phyloP scores from a whole-genome alignment of 1,140 invertebrate species.

The Pogonus chalceus region DNA sequence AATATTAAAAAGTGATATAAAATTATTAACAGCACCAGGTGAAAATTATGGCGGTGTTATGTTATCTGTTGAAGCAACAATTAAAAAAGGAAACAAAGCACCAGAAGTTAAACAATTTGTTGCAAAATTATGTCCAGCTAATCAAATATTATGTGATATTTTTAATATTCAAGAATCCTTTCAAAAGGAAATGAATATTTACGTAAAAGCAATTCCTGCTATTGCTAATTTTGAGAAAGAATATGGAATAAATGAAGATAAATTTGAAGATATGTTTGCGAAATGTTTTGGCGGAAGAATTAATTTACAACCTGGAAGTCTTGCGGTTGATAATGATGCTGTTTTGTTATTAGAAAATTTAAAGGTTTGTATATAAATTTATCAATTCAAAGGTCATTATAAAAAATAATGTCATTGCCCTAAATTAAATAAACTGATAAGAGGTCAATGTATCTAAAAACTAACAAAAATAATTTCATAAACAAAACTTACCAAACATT shows the following conservation, averaged over 20 bases:
- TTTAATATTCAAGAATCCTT: constrained; percentile 43
- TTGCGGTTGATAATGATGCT: constrained; percentile 37
- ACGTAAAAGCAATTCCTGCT: constrained; percentile 33
- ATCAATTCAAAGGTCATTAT: too few relatives aligned
- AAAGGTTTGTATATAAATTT: too few relatives aligned
- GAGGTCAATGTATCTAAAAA: too few relatives aligned
- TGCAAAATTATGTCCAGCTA: constrained; percentile 40
- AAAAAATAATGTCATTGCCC: too few relatives aligned
- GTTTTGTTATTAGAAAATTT: constrained; percentile 42
- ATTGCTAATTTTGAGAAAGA: constrained; percentile 36
- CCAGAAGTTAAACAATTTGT: constrained; percentile 34
- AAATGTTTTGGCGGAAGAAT: constrained; percentile 39
- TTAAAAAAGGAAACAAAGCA: constrained; percentile 15
- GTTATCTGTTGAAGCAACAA: constrained; percentile 26
- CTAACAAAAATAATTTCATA: too few relatives aligned
- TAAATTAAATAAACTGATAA: too few relatives aligned
- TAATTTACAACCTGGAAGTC: constrained; percentile 24
- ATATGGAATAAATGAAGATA: constrained; percentile 26
- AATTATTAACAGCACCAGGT: constrained; percentile 36
- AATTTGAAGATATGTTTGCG: constrained; percentile 33
- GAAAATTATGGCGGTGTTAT: constrained; percentile 47
- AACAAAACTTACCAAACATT: too few relatives aligned
- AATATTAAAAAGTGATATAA: not conserved
- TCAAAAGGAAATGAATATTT: constrained; percentile 42
- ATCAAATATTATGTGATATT: constrained; percentile 36